Conservation (phyloP, 2,888 invertebrate genomes). For the Scotopteryx bipunctaria region DNA sequence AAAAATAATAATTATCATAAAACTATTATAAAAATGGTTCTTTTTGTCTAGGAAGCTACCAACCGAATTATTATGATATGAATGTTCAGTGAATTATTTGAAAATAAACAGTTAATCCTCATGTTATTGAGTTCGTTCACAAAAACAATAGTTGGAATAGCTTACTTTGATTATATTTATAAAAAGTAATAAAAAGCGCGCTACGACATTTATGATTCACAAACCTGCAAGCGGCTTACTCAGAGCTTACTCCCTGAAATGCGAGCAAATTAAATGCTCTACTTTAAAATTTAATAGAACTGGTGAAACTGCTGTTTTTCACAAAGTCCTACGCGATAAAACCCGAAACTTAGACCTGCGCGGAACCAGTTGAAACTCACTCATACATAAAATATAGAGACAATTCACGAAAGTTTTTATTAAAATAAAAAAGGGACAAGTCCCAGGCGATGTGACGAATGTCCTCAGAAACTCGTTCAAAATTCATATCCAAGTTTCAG, state of each 20-base stretch:
- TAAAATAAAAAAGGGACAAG: slow-evolving; percentile 38
- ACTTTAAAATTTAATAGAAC: slow-evolving; percentile 15
- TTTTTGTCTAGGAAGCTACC: too few species aligned
- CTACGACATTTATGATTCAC: slow-evolving; percentile 1
- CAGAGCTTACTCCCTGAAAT: background rate
- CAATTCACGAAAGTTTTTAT: slow-evolving; percentile 37
- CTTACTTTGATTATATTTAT: background rate
- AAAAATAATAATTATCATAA: too few species aligned
- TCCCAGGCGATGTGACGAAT: slow-evolving; percentile 38
- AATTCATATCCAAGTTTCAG: slow-evolving; percentile 38
- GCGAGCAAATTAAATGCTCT: background rate
- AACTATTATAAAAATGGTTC: too few species aligned
- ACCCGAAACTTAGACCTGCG: slow-evolving; percentile 18
- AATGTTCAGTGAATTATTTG: too few species aligned
- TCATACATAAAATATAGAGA: slow-evolving; percentile 39
- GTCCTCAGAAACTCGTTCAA: slow-evolving; percentile 31
- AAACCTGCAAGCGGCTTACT: background rate
- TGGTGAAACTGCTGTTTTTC: slow-evolving; percentile 11
- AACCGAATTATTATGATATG: too few species aligned
- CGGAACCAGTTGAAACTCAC: slow-evolving; percentile 26
- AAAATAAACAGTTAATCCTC: too few species aligned
- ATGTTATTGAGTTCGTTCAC: background rate
- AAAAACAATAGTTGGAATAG: background rate
- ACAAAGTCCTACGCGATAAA: slow-evolving; percentile 8
- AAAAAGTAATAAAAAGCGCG: background rate